These are phyloP conservation scores for Argopecten irradians DNA, from an alignment of 1,140 invertebrate species.

Conservation along the genomic window DNA sequence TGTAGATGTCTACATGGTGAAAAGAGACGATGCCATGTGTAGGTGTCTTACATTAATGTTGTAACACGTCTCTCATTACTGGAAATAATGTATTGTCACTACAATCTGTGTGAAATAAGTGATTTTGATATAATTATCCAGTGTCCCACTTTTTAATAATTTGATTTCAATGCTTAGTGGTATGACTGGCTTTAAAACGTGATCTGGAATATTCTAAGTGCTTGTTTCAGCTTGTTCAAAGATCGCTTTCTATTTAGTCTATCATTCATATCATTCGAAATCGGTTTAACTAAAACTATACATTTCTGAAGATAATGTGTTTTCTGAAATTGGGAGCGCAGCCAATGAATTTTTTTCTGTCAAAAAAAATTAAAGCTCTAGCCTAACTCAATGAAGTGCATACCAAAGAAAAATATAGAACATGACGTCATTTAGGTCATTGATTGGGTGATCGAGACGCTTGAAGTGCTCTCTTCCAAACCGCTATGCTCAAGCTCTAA, in stretches of 20 bases:
- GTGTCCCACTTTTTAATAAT: background rate
- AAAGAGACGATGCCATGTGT: no score
- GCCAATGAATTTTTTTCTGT: background rate
- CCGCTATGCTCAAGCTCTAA: background rate
- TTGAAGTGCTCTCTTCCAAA: background rate
- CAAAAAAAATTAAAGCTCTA: background rate
- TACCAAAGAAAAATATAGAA: conserved; percentile 27
- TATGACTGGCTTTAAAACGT: no score
- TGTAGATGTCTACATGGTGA: no score
- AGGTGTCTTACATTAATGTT: no score
- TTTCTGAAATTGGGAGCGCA: background rate
- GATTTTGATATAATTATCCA: background rate
- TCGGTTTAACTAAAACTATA: background rate
- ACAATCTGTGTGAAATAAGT: background rate
- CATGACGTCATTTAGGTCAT: conserved; percentile 33
- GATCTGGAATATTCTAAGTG: background rate
- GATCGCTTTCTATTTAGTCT: background rate
- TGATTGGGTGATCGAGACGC: background rate
- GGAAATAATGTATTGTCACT: background rate
- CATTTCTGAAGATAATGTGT: background rate
- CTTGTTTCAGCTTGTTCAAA: background rate
- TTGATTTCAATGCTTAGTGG: background rate
- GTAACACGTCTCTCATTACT: background rate
- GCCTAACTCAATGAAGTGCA: background rate
- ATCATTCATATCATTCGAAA: background rate